Evolutionary conservation across 2,113 vertebrate genomes (phyloP).

Genomic region (Etheostoma cragini): DNA sequence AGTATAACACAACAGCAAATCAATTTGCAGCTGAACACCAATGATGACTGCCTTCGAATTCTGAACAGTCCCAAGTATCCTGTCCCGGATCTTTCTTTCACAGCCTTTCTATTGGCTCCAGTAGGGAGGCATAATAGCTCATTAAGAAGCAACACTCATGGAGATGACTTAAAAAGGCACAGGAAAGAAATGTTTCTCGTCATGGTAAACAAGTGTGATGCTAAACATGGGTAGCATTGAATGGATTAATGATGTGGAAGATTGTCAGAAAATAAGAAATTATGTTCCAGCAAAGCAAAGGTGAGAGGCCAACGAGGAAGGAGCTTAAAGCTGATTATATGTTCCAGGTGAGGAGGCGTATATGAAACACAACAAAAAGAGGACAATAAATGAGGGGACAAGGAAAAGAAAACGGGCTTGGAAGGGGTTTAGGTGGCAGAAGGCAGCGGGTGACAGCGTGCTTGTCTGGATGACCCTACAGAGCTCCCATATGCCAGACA

Average conservation of each 20-base stretch:
- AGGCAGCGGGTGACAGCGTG: conserved; percentile 54
- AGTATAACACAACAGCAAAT: conserved; percentile 66
- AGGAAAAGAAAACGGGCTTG: conserved; percentile 18
- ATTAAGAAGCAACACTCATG: conserved; percentile 55
- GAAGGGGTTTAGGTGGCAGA: conserved; percentile 41
- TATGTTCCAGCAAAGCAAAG: not conserved
- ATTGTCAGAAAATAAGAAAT: not conserved
- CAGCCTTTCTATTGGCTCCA: conserved; percentile 64
- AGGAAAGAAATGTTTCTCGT: conserved; percentile 32
- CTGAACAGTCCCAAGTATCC: conserved; percentile 50
- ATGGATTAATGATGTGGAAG: not conserved
- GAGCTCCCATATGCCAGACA: conserved; percentile 77
- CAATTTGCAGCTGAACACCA: conserved; percentile 51
- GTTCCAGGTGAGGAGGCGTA: conserved; percentile 2
- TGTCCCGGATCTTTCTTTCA: conserved; percentile 68
- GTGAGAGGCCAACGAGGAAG: conserved; percentile 8
- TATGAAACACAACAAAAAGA: not conserved
- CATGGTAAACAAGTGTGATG: conserved; percentile 13
- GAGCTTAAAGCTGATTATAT: not conserved
- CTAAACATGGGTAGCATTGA: not conserved
- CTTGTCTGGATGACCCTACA: conserved; percentile 73
- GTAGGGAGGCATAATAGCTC: conserved; percentile 65
- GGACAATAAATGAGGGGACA: not conserved
- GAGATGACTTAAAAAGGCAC: conserved; percentile 29
- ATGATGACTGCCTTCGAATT: conserved; percentile 42